Conservation (phyloP, 2,113 vertebrate species). For the Stictonetta naevosa region DNA sequence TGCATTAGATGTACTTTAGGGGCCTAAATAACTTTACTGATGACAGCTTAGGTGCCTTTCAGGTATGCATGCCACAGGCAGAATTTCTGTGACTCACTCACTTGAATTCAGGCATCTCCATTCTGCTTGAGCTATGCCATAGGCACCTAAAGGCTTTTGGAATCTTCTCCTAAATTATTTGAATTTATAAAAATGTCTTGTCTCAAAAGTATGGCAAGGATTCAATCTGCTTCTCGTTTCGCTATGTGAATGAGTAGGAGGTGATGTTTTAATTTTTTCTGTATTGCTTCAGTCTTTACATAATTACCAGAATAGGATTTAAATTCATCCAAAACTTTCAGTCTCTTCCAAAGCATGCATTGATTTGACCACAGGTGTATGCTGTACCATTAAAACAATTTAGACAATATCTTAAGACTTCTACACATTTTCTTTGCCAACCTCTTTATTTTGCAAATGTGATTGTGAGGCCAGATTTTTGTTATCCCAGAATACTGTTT, state of each 20-base stretch:
- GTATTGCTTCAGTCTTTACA: neutral
- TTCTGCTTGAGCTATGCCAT: neutral
- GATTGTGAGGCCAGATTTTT: neutral
- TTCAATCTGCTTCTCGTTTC: neutral
- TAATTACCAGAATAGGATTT: neutral
- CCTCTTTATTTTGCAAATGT: neutral
- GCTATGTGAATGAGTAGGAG: neutral
- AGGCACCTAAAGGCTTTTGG: slow-evolving; percentile 16
- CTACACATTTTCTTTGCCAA: neutral
- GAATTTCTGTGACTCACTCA: slow-evolving; percentile 41
- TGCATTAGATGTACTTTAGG: slow-evolving; percentile 12
- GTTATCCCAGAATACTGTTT: neutral
- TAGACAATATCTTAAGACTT: neutral
- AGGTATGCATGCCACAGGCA: slow-evolving; percentile 53
- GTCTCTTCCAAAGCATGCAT: neutral
- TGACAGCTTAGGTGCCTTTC: slow-evolving; percentile 62
- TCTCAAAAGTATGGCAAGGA: slow-evolving; percentile 10
- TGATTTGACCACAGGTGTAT: neutral
- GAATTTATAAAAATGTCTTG: neutral
- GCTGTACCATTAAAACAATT: neutral
- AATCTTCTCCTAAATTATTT: neutral
- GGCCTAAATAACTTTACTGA: slow-evolving; percentile 52
- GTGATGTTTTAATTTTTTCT: neutral
- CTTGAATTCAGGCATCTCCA: slow-evolving; percentile 16
- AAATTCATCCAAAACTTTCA: neutral